phyloP scores from a whole-genome alignment of 2,888 invertebrate species.

The Plagodis pulveraria region DNA sequence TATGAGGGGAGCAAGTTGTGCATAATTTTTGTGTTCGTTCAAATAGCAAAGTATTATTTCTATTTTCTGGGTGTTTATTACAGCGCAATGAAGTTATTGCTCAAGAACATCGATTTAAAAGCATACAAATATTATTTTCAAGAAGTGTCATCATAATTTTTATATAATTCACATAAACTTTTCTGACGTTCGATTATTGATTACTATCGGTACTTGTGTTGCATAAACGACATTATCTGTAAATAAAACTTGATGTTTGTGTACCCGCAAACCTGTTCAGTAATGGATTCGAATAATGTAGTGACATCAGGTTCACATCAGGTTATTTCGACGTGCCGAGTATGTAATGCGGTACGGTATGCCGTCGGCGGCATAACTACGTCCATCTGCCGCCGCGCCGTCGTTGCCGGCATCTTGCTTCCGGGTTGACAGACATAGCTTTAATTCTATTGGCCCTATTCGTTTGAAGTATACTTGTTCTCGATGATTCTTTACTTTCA shows the following conservation, averaged over 20 bases:
- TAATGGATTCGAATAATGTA: slow-evolving; percentile 59
- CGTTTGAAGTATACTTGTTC: slow-evolving; percentile 2
- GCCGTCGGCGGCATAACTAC: slow-evolving; percentile 53
- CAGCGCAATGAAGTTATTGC: background rate
- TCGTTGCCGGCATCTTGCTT: slow-evolving; percentile 34
- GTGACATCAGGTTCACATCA: slow-evolving; percentile 43
- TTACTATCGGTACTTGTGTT: slow-evolving; percentile 20
- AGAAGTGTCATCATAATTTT: slow-evolving; percentile 6
- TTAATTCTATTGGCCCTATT: slow-evolving; percentile 13
- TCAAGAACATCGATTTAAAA: slow-evolving; percentile 1
- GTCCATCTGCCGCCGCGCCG: slow-evolving; percentile 60
- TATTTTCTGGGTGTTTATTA: slow-evolving; percentile 2
- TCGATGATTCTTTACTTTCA: background rate
- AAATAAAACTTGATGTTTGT: slow-evolving; percentile 48
- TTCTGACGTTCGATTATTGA: slow-evolving; percentile 20
- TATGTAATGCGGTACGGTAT: slow-evolving; percentile 47
- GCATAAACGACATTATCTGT: slow-evolving; percentile 51
- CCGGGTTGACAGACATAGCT: slow-evolving; percentile 36
- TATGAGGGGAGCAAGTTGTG: slow-evolving; percentile 53
- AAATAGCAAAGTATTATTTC: slow-evolving; percentile 16
- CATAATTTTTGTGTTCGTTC: slow-evolving; percentile 31
- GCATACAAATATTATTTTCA: slow-evolving; percentile 6
- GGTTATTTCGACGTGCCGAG: slow-evolving; percentile 55
- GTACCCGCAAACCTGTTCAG: slow-evolving; percentile 58
- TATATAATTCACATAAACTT: slow-evolving; percentile 8